A percentile compares a stretch with the other conserved stretches of the same genome.
Conservation (phyloP, 2,113 vertebrate genomes). For the Leptosomus discolor region DNA sequence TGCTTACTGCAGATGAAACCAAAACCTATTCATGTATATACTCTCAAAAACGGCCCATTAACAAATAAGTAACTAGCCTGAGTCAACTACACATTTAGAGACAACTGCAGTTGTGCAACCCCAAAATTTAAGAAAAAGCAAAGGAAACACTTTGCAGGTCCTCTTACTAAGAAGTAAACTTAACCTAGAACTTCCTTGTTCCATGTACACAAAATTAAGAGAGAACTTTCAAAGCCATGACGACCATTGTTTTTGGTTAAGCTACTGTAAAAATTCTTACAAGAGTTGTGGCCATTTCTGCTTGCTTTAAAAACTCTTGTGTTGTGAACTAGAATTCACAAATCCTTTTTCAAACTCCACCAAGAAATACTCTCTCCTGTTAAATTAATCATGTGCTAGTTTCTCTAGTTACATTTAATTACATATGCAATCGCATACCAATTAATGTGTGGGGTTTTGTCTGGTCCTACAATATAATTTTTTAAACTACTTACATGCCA, state of each 20-base stretch:
- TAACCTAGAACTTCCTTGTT: background rate
- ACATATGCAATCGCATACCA: background rate
- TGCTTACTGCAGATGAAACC: background rate
- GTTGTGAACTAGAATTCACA: background rate
- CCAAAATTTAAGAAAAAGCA: background rate
- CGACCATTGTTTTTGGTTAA: background rate
- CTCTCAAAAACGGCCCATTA: background rate
- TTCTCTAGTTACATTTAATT: background rate
- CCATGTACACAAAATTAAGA: background rate
- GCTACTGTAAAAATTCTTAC: background rate
- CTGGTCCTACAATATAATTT: background rate
- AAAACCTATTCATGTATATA: background rate
- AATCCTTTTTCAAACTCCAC: background rate
- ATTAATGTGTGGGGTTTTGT: accelerated
- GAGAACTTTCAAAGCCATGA: background rate
- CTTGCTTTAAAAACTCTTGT: background rate
- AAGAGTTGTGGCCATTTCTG: background rate
- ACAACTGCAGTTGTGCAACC: background rate
- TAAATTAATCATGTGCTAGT: background rate
- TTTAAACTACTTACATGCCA: background rate
- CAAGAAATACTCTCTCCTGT: background rate
- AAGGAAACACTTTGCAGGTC: background rate
- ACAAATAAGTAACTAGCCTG: background rate
- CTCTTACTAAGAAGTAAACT: background rate
- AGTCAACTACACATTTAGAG: background rate